These are phyloP conservation scores for Etia nguti DNA, from an alignment of 2,113 vertebrate species.

Conservation along the genomic window DNA sequence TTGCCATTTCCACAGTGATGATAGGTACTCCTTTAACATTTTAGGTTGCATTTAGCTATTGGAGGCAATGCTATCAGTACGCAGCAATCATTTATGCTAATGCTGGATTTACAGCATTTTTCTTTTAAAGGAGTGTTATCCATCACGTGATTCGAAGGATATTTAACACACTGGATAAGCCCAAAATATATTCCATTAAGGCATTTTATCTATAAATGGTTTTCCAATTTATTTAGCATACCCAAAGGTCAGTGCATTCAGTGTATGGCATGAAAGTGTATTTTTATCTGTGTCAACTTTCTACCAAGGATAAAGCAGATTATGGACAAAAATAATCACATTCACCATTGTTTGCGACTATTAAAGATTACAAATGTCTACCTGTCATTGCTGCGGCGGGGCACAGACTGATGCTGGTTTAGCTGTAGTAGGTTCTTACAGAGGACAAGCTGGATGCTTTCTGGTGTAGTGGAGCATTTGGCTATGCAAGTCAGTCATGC, in stretches of 20 bases:
- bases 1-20: not conserved
- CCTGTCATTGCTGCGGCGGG: not conserved
- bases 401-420: not conserved
- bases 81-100: not conserved
- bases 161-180: not conserved
- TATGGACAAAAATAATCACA: conserved; percentile 40
- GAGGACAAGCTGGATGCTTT: not conserved
- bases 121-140: not conserved
- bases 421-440: not conserved
- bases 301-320: conserved; percentile 43
- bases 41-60: not conserved
- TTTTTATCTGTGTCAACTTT: conserved; percentile 21
- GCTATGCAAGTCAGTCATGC: not conserved
- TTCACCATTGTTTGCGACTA: not conserved
- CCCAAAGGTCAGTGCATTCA: not conserved
- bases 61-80: not conserved
- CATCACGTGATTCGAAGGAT: not conserved
- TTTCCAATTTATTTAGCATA: not conserved
- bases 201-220: not conserved
- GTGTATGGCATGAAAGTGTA: not conserved
- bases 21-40: not conserved
- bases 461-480: not conserved
- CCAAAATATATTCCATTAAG: not conserved
- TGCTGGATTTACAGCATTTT: not conserved
- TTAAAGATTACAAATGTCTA: conserved; percentile 28